Conservation (phyloP, 1,140 invertebrate genomes). For the Nephotettix cincticeps region DNA sequence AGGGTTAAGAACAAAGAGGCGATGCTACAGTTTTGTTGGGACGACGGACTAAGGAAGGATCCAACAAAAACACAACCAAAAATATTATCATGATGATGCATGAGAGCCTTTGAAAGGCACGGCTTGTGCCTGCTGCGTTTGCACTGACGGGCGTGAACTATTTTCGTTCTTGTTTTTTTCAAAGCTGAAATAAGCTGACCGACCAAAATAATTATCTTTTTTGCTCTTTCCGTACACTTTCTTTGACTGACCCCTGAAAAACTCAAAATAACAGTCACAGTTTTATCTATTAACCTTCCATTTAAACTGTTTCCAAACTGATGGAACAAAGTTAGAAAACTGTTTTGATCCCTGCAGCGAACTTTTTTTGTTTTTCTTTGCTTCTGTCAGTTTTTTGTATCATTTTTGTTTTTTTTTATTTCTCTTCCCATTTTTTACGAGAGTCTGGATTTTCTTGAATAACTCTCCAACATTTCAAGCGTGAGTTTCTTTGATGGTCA, state of each 20-base stretch:
- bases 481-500: no score
- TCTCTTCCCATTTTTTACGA: no score
- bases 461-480: no score
- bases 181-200: conserved; percentile 57
- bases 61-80: conserved; percentile 51
- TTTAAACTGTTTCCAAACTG: conserved; percentile 59
- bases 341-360: conserved; percentile 58
- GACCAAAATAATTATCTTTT: conserved; percentile 58
- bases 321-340: conserved; percentile 60
- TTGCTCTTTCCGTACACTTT: conserved; percentile 49
- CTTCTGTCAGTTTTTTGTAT: no score
- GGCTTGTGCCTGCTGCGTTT: conserved; percentile 52
- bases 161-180: conserved; percentile 57
- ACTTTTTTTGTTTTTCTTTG: no score
- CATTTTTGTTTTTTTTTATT: no score
- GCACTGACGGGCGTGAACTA: conserved; percentile 55
- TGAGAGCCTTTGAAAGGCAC: conserved; percentile 49
- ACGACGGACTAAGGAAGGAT: conserved; percentile 38
- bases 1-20: conserved; percentile 58
- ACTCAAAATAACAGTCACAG: conserved; percentile 55
- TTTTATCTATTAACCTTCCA: conserved; percentile 57
- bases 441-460: no score
- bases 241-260: conserved; percentile 50
- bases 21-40: conserved; percentile 52
- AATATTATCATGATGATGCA: conserved; percentile 59